Conservation (phyloP, 2,797 vertebrate species). For the Hyperoplus immaculatus region DNA sequence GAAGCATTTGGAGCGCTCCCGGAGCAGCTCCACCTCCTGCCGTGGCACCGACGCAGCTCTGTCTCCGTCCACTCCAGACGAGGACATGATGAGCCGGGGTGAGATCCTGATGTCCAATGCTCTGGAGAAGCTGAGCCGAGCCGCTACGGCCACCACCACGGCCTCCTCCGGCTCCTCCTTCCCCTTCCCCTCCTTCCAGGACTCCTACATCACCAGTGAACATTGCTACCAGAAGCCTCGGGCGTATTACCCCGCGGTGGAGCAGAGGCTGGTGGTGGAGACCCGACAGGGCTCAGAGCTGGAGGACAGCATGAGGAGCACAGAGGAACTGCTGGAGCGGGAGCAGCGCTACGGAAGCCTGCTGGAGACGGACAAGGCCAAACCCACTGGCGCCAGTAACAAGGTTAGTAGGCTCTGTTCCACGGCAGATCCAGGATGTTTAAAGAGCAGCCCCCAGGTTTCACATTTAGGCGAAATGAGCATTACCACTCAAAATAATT, state of each 20-base stretch:
- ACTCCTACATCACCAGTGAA: slow-evolving; percentile 96
- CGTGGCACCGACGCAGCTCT: slow-evolving; percentile 58
- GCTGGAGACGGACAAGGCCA: slow-evolving; percentile 75
- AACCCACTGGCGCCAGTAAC: slow-evolving; percentile 74
- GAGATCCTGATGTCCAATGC: slow-evolving; percentile 87
- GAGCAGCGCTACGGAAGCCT: slow-evolving; percentile 85
- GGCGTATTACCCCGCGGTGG: slow-evolving; percentile 93
- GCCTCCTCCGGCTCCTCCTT: slow-evolving; percentile 74
- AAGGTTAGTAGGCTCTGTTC: slow-evolving; percentile 68
- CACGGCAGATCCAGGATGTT: background rate
- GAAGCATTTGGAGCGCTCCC: slow-evolving; percentile 89
- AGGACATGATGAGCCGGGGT: slow-evolving; percentile 79
- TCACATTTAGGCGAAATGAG: background rate
- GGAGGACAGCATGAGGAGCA: slow-evolving; percentile 90
- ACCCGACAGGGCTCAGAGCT: slow-evolving; percentile 90
- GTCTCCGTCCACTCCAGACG: slow-evolving; percentile 70
- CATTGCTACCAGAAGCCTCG: slow-evolving; percentile 99
- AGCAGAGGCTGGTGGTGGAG: slow-evolving; percentile 96
- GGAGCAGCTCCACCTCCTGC: slow-evolving; percentile 68
- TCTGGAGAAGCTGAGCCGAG: slow-evolving; percentile 85
- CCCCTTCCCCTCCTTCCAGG: slow-evolving; percentile 87
- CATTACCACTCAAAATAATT: background rate
- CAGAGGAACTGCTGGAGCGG: slow-evolving; percentile 89
- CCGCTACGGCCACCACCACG: slow-evolving; percentile 68
- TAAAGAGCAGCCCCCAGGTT: background rate